Conservation (phyloP, 2,113 vertebrate genomes). For the Bufo gargarizans region DNA sequence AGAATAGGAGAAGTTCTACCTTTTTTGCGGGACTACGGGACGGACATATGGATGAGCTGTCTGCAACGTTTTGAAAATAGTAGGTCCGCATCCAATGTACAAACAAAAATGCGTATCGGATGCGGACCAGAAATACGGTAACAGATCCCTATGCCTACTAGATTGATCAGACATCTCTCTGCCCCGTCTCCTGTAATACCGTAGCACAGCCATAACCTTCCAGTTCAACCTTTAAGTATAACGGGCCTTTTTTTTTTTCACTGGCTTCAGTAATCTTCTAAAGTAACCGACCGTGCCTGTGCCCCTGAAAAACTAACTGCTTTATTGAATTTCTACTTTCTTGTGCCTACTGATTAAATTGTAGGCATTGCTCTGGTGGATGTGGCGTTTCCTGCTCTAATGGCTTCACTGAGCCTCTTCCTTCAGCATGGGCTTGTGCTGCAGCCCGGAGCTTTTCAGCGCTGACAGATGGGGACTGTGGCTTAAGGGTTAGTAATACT, state of each 20-base stretch:
- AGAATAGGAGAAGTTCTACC: too few species aligned
- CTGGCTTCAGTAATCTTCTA: constrained; percentile 40
- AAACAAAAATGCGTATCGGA: too few species aligned
- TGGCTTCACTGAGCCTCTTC: constrained; percentile 37
- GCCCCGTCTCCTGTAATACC: constrained; percentile 9
- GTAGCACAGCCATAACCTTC: constrained; percentile 20
- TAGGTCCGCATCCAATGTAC: too few species aligned
- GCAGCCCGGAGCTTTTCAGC: background rate
- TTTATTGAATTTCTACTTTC: constrained; percentile 55
- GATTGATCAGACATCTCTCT: background rate
- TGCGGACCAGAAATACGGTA: too few species aligned
- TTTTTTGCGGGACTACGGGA: too few species aligned
- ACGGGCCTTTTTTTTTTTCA: constrained; percentile 25
- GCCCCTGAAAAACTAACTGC: constrained; percentile 27
- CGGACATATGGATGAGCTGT: too few species aligned
- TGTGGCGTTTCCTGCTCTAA: constrained; percentile 38
- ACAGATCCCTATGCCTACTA: background rate
- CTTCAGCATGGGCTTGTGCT: background rate
- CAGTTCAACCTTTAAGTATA: constrained; percentile 37
- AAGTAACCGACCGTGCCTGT: constrained; percentile 25
- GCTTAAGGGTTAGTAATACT: constrained; percentile 54
- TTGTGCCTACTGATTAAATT: constrained; percentile 49
- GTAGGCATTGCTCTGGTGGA: constrained; percentile 35
- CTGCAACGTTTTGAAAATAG: too few species aligned
- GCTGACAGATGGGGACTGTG: constrained; percentile 40